Conservation (phyloP, 2,113 vertebrate species). For the Sisor rabdophorus region DNA sequence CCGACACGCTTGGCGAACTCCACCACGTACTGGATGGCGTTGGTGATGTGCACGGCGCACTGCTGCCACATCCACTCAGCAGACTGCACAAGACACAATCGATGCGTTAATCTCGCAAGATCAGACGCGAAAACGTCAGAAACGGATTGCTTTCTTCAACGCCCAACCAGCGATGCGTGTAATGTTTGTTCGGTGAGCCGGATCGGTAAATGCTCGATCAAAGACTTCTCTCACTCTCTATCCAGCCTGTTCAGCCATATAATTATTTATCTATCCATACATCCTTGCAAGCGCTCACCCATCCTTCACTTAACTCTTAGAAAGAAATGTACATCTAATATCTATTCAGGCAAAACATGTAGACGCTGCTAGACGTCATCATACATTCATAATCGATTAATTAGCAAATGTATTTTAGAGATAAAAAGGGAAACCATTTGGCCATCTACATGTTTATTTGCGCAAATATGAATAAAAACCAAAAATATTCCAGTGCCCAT, state of each 20-base stretch:
- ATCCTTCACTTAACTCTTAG: neutral
- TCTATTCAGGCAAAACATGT: neutral
- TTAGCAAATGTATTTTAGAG: neutral
- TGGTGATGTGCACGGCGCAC: slow-evolving; percentile 84
- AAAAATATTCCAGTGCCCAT: no score
- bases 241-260: neutral
- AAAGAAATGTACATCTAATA: neutral
- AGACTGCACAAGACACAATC: slow-evolving; percentile 65
- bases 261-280: slow-evolving; percentile 1
- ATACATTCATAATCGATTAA: no score
- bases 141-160: neutral
- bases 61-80: slow-evolving; percentile 88
- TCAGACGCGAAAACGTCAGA: slow-evolving; percentile 2
- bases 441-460: no score
- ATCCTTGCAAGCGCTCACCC: neutral
- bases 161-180: neutral
- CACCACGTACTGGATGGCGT: slow-evolving; percentile 88
- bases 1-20: slow-evolving; percentile 87
- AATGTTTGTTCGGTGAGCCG: neutral
- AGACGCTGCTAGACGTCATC: neutral
- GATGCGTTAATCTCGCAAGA: slow-evolving; percentile 14
- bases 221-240: neutral
- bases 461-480: no score
- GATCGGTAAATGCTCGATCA: neutral
- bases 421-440: neutral